A percentile compares a stretch with the other conserved stretches of the same genome.
phyloP scores from a whole-genome alignment of 2,113 vertebrate species.

The Rhea pennata region DNA sequence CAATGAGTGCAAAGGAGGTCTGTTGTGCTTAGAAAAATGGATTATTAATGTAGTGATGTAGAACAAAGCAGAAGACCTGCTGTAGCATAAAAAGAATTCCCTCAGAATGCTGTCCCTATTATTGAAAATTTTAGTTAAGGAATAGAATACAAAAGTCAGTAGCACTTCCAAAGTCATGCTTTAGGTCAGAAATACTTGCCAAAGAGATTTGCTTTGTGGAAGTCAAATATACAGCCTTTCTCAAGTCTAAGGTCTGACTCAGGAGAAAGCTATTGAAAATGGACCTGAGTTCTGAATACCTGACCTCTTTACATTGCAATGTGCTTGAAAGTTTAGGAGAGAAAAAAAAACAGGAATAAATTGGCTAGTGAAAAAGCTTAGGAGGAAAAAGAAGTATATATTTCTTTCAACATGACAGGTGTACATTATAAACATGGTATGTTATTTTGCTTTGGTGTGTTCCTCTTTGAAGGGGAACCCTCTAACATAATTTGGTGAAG shows the following conservation, averaged over 20 bases:
- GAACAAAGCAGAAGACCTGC: background rate
- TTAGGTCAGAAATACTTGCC: slow-evolving; percentile 25
- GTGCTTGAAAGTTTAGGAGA: background rate
- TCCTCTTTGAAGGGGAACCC: background rate
- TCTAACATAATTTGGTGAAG: background rate
- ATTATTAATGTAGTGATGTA: background rate
- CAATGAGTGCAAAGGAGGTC: background rate
- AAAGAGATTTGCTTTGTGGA: slow-evolving; percentile 32
- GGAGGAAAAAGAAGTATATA: background rate
- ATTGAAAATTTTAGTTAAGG: background rate
- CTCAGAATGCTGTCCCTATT: background rate
- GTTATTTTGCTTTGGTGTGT: background rate
- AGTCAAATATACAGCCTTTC: background rate
- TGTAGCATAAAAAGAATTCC: background rate
- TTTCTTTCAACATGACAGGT: background rate
- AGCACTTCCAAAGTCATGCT: background rate
- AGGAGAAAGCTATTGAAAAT: background rate
- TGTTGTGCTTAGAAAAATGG: background rate
- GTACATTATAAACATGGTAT: background rate
- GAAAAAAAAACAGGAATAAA: background rate
- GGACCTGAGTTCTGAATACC: background rate
- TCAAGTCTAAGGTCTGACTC: background rate
- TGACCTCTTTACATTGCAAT: background rate
- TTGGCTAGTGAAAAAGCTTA: background rate
- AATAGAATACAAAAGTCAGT: slow-evolving; percentile 22